phyloP scores from a whole-genome alignment of 2,888 invertebrate species.

The Lucinisca nassula region DNA sequence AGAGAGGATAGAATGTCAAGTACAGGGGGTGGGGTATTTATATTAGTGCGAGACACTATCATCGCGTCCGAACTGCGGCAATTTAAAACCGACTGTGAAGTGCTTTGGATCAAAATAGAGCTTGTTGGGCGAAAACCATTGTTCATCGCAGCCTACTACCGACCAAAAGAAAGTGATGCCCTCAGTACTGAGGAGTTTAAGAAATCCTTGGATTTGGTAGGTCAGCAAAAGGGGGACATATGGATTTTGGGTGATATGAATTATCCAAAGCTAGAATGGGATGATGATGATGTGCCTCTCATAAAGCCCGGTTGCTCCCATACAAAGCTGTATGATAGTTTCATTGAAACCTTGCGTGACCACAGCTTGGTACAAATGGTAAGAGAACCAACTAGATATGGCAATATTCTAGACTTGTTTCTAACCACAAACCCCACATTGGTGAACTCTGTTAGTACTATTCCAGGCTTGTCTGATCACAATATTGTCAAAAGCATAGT shows the following conservation, averaged over 20 bases:
- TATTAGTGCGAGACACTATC: not conserved
- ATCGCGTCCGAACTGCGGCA: no score
- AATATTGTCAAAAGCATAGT: not conserved
- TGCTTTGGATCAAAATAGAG: slow-evolving; percentile 32
- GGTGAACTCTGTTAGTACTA: slow-evolving; percentile 3
- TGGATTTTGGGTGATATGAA: not conserved
- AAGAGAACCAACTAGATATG: not conserved
- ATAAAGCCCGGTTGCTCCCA: not conserved
- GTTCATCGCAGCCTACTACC: not conserved
- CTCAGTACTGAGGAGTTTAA: no score
- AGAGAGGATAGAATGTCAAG: not conserved
- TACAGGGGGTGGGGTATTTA: slow-evolving; percentile 4
- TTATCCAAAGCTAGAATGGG: no score
- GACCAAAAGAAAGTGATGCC: no score
- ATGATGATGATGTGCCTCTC: not conserved
- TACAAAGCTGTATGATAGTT: not conserved
- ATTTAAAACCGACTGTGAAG: slow-evolving; percentile 37
- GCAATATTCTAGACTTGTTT: slow-evolving; percentile 7
- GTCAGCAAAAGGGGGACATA: not conserved
- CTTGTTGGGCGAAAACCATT: slow-evolving; percentile 13
- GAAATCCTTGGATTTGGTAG: not conserved
- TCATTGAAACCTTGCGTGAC: not conserved
- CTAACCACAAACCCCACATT: slow-evolving; percentile 11
- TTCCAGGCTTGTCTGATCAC: slow-evolving; percentile 23
- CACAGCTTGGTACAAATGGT: not conserved